These are phyloP conservation scores for Eubucco bourcierii DNA, from an alignment of 2,113 vertebrate genomes.

Conservation along the genomic window DNA sequence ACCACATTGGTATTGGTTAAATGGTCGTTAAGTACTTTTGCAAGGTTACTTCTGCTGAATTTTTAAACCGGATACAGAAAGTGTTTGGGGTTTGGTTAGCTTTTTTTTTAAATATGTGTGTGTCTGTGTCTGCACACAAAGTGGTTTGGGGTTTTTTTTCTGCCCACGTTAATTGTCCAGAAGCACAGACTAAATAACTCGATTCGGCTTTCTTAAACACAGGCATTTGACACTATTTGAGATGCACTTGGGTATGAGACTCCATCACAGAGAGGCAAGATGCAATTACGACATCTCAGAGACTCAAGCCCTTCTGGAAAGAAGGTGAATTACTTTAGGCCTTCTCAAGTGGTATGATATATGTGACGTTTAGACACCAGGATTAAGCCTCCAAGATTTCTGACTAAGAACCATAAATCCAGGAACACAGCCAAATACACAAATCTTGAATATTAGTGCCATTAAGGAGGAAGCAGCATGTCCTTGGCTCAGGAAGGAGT, in stretches of 20 bases:
- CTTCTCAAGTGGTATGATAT: not conserved
- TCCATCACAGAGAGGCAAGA: not conserved
- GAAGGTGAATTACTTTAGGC: not conserved
- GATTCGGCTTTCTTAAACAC: not conserved
- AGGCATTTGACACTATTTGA: not conserved
- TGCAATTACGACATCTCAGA: not conserved
- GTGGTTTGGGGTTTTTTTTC: not conserved
- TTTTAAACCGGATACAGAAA: not conserved
- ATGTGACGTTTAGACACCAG: not conserved
- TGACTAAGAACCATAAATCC: conserved; percentile 9
- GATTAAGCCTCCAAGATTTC: conserved; percentile 11
- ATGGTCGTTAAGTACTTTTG: not conserved
- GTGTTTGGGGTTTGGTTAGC: not conserved
- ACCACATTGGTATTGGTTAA: not conserved
- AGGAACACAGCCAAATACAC: conserved; percentile 27
- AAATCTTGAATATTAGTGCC: conserved; percentile 20
- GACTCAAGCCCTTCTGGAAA: not conserved
- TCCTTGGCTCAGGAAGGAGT: conserved; percentile 28
- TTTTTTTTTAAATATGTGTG: not conserved
- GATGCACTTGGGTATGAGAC: not conserved
- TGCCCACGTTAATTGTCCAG: not conserved
- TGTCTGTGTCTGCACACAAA: not conserved
- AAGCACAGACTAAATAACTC: not conserved
- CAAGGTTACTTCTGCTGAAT: not conserved
- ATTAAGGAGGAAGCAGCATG: conserved; percentile 26